Conservation (phyloP, 1,140 invertebrate species). For the Piezodorus guildinii region DNA sequence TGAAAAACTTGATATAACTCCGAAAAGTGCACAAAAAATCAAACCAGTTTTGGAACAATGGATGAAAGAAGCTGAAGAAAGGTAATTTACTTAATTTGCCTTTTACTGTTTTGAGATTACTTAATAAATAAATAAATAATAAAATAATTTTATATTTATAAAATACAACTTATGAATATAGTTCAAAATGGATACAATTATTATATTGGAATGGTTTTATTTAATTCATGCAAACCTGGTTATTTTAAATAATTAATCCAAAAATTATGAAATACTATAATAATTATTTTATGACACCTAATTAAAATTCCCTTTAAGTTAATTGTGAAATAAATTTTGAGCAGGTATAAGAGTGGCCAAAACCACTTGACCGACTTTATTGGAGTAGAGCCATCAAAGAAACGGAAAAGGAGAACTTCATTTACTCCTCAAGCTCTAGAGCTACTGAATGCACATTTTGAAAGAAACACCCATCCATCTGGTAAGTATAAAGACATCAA, state of each 20-base stretch:
- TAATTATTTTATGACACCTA: no score
- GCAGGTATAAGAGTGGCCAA: conserved; percentile 77
- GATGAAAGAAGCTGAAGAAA: conserved; percentile 97
- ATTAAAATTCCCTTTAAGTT: neutral
- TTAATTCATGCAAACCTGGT: no score
- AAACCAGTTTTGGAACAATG: conserved; percentile 94
- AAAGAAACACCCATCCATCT: conserved; percentile 94
- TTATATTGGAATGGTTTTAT: no score
- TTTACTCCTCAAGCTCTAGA: conserved; percentile 94
- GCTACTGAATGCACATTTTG: conserved; percentile 87
- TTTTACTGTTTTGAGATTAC: no score
- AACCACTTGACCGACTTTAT: conserved; percentile 89
- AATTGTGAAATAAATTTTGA: conserved; percentile 7
- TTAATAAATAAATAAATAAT: no score
- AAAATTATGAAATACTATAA: no score
- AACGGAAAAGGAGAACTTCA: conserved; percentile 87
- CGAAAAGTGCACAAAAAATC: conserved; percentile 98
- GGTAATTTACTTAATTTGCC: conserved; percentile 40
- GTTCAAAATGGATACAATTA: no score
- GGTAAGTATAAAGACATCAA: conserved; percentile 44
- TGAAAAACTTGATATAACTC: conserved; percentile 98
- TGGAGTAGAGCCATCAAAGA: conserved; percentile 90
- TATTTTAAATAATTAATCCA: no score
- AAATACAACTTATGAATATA: no score
- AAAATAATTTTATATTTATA: no score